A percentile compares a stretch with the other conserved stretches of the same genome.
phyloP scores from a whole-genome alignment of 2,888 invertebrate species.

The Nysson spinosus region DNA sequence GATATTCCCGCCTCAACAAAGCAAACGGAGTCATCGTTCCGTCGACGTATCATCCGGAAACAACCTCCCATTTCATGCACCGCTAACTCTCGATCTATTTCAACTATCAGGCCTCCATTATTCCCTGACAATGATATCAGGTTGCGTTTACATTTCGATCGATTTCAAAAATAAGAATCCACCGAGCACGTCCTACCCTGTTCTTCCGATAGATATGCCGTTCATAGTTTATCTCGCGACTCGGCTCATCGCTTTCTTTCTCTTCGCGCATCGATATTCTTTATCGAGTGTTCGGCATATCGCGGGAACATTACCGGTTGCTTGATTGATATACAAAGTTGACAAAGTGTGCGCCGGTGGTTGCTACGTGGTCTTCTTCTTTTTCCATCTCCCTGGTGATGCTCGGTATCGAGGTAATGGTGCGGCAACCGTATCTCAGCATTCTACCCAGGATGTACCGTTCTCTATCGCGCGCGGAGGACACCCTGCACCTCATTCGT shows the following conservation, averaged over 20 bases:
- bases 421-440: conserved; percentile 62
- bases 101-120: conserved; percentile 11
- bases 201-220: neutral
- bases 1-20: too few relatives aligned
- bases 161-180: conserved; percentile 24
- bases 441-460: conserved; percentile 49
- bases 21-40: too few relatives aligned
- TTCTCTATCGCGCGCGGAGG: conserved; percentile 44
- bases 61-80: too few relatives aligned
- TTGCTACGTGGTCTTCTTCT: conserved; percentile 38
- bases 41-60: too few relatives aligned
- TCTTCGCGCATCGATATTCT: conserved; percentile 55
- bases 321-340: conserved; percentile 68
- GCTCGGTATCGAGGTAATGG: conserved; percentile 58
- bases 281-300: conserved; percentile 58
- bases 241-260: conserved; percentile 59
- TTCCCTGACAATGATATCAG: too few relatives aligned
- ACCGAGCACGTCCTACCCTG: too few relatives aligned
- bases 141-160: too few relatives aligned
- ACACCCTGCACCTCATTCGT: conserved; percentile 34
- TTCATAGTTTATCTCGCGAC: conserved; percentile 48
- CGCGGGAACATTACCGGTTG: conserved; percentile 51
- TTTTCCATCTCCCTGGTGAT: too few relatives aligned
- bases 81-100: too few relatives aligned
- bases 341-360: conserved; percentile 61